Evolutionary conservation across 2,113 vertebrate genomes (phyloP).

Genomic region (Ivindomyrus marchei): DNA sequence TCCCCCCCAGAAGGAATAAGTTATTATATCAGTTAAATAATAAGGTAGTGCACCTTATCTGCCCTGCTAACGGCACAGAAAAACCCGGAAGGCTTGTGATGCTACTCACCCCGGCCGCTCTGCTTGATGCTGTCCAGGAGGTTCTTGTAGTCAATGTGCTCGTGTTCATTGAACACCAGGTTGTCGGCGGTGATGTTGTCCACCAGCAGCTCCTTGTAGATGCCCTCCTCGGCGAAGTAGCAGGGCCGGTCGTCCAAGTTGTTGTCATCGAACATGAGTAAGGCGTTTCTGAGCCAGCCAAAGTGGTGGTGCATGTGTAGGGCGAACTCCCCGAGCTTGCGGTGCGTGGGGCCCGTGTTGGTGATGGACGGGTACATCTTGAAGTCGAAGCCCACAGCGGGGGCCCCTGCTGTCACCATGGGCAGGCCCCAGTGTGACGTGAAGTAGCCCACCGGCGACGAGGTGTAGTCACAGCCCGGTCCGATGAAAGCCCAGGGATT

Average conservation of each 20-base stretch:
- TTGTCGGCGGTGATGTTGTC: conserved; percentile 67
- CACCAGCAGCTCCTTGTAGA: conserved; percentile 62
- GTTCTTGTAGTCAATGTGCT: conserved; percentile 58
- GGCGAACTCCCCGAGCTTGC: conserved; percentile 77
- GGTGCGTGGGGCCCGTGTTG: conserved; percentile 78
- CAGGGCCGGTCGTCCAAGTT: conserved; percentile 67
- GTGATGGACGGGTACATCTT: conserved; percentile 66
- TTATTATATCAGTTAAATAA: neutral
- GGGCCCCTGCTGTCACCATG: conserved; percentile 77
- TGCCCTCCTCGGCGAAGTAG: conserved; percentile 79
- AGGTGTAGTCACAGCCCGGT: conserved; percentile 78
- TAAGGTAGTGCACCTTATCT: neutral
- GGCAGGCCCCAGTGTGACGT: conserved; percentile 82
- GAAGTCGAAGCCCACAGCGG: conserved; percentile 68
- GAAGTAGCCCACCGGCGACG: conserved; percentile 77
- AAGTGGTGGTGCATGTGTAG: conserved; percentile 70
- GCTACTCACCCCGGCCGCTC: conserved; percentile 66
- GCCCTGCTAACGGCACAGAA: neutral
- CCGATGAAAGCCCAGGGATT: conserved; percentile 78
- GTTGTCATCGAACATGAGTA: conserved; percentile 76
- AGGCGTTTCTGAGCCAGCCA: conserved; percentile 67
- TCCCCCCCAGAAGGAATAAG: neutral
- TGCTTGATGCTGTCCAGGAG: conserved; percentile 64
- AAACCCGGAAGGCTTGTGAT: neutral
- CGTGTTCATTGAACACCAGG: conserved; percentile 62